Evolutionary conservation across 2,888 invertebrate genomes (phyloP), one percentile per base, ranked within the genome.

Genomic region (Melinaea marsaeus): DNA sequence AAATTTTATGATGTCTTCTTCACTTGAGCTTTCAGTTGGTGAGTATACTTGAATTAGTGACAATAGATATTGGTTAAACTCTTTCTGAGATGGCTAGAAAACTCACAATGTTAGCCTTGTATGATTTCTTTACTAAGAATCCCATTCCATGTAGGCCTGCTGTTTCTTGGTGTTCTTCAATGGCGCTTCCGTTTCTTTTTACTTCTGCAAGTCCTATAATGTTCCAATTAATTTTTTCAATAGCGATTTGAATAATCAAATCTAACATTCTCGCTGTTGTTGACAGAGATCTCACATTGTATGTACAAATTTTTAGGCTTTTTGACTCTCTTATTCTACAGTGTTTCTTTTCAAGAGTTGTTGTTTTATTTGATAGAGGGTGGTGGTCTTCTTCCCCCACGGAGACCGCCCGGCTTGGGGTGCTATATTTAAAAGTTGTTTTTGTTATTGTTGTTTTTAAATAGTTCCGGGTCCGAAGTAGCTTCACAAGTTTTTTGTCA

Each of bases 11-110:
- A 67, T 45, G 35, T 64, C 64, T 22, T 63, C 65, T 42, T 67
- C 59, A 37, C 60, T 54, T 7, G 60, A 51, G 13, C 54, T 57
- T 37, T 65, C 63, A 0, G 68, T 71, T 2, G 67, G 71, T 0
- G 67, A 56, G 32, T 65, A 65, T n/a, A 56, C 62, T 62, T 68
- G 66, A 11, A 66, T 58, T 13, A 66, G 46, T 2, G 58, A 45
- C 55, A 64, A 7, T 22, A 13, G 13, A 33, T 22, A 2, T 2
- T 59, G 13, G 7, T 63, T 37, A 32, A 59, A 64, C 55, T 55
- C 60, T 57, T 9, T 64, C 63, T 51, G 63, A 64, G 22, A 64
- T 47, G 2, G 57, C 57, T n/a, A 35, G 3, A n/a, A 60, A 60
- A 3, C 57, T 54, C 2, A 57, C 42, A 11, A 64, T 64, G 51